Evolutionary conservation across 2,888 invertebrate genomes (phyloP).

Genomic region (Sinentomon sp.): DNA sequence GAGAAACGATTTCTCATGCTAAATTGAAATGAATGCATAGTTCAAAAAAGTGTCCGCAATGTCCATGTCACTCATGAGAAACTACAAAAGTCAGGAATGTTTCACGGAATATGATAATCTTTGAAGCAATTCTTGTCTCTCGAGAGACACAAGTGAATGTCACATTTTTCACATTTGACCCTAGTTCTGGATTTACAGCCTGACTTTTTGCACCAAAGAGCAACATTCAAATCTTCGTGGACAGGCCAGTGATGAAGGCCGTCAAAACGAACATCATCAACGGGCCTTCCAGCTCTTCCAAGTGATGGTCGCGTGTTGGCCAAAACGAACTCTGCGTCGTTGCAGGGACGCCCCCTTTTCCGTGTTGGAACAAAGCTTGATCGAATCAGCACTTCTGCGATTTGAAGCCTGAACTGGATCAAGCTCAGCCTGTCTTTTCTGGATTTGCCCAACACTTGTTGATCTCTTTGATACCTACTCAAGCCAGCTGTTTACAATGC

Average conservation of each 20-base stretch:
- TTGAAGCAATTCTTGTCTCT: constrained; percentile 1
- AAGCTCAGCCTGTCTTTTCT: constrained; percentile 5
- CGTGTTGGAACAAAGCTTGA: neutral
- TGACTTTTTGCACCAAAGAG: neutral
- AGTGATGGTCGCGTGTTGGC: too few species aligned
- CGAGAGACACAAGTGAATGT: neutral
- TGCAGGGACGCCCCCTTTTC: too few species aligned
- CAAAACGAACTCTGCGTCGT: too few species aligned
- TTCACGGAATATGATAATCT: neutral
- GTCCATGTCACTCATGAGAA: too few species aligned
- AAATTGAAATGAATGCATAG: too few species aligned
- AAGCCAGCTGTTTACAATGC: constrained; percentile 15
- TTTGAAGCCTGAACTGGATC: neutral
- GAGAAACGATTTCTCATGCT: too few species aligned
- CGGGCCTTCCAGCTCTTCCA: too few species aligned
- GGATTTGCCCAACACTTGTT: neutral
- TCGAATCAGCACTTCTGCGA: neutral
- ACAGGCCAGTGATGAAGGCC: neutral
- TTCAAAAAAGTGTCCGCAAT: too few species aligned
- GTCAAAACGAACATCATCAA: constrained; percentile 1
- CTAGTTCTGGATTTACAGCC: neutral
- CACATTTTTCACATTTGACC: constrained; percentile 2
- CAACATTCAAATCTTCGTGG: neutral
- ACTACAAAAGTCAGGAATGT: too few species aligned
- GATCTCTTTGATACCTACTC: constrained; percentile 12